Conservation (phyloP, 2,113 vertebrate genomes). For the Pteropus alecto region DNA sequence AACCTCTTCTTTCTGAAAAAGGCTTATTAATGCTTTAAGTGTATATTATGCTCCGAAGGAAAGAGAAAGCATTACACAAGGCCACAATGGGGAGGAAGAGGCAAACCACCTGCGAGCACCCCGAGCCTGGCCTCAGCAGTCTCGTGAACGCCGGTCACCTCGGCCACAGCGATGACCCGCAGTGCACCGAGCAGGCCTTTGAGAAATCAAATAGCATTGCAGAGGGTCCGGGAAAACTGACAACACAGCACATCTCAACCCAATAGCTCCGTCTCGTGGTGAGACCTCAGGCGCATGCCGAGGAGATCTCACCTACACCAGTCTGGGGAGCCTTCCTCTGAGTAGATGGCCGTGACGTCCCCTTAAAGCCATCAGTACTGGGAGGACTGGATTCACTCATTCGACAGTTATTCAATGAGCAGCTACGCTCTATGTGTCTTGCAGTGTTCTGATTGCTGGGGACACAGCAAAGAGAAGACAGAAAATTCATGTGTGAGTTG, state of each 20-base stretch:
- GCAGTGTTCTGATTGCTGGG: neutral
- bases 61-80: neutral
- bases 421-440: neutral
- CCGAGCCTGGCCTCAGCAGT: rapidly evolving
- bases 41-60: neutral
- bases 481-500: neutral
- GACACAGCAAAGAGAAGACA: neutral
- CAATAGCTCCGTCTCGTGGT: rapidly evolving
- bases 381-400: neutral
- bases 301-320: neutral
- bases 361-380: no score
- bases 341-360: neutral
- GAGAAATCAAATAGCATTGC: neutral
- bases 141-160: rapidly evolving
- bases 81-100: neutral
- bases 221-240: neutral
- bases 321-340: neutral
- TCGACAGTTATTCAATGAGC: neutral
- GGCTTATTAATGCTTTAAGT: neutral
- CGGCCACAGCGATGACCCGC: rapidly evolving
- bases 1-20: neutral
- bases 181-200: rapidly evolving
- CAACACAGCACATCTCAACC: neutral
- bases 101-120: rapidly evolving
- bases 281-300: rapidly evolving